phyloP scores from a whole-genome alignment of 2,888 invertebrate genomes.

The Altica lythri region DNA sequence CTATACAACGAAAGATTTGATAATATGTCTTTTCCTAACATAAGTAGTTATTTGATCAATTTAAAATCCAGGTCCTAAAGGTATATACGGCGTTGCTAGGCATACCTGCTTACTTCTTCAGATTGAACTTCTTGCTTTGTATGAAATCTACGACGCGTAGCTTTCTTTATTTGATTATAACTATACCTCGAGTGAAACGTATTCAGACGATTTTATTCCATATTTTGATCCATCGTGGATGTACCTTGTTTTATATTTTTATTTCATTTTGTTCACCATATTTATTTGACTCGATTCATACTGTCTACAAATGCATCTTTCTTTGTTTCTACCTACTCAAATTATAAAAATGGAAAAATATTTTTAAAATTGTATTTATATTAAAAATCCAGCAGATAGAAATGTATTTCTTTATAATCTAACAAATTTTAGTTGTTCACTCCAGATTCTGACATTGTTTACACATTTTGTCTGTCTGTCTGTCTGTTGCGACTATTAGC shows the following conservation, averaged over 20 bases:
- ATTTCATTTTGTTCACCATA: background rate
- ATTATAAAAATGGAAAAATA: too few species aligned
- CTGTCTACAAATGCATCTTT: background rate
- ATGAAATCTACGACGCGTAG: slow-evolving; percentile 37
- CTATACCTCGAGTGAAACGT: background rate
- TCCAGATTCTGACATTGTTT: too few species aligned
- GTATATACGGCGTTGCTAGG: slow-evolving; percentile 36
- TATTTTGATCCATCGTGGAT: background rate
- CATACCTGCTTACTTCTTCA: slow-evolving; percentile 40
- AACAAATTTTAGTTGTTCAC: too few species aligned
- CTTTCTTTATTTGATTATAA: slow-evolving; percentile 44
- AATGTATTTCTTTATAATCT: too few species aligned
- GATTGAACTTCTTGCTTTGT: slow-evolving; percentile 45
- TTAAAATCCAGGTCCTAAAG: slow-evolving; percentile 42
- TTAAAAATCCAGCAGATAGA: too few species aligned
- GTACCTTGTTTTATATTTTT: background rate
- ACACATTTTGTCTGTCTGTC: too few species aligned
- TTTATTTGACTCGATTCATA: background rate
- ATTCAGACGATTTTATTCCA: background rate
- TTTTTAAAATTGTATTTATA: too few species aligned
- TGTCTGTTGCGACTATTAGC: too few species aligned
- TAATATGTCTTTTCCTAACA: background rate
- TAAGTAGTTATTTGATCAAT: slow-evolving; percentile 1
- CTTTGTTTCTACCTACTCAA: too few species aligned
- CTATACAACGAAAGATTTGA: too few species aligned